Percentiles rank a stretch among this genome's conserved stretches.
These are phyloP conservation scores for Styela plicata DNA, from an alignment of 23 tunicate genomes.

Conservation along the genomic window DNA sequence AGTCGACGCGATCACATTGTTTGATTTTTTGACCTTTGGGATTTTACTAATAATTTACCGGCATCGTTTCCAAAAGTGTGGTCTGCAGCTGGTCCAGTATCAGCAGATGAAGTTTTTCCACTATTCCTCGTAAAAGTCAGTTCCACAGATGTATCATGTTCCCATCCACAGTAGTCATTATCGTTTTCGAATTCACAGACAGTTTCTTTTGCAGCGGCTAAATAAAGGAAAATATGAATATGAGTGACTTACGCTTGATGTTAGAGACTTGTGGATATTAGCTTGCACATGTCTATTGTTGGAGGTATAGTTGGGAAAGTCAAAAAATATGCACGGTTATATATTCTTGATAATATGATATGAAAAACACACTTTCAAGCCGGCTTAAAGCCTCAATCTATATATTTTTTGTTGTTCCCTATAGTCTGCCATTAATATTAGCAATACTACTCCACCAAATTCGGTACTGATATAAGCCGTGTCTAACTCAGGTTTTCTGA, in stretches of 20 bases:
- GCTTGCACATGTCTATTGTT: not conserved
- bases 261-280: too few species aligned
- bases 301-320: not conserved
- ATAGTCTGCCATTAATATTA: too few species aligned
- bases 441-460: too few species aligned
- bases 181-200: conserved; percentile 68
- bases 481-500: too few species aligned
- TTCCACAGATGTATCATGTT: conserved; percentile 42
- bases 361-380: too few species aligned
- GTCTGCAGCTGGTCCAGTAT: conserved; percentile 71
- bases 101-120: conserved; percentile 52
- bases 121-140: conserved; percentile 31
- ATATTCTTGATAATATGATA: too few species aligned
- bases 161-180: conserved; percentile 55
- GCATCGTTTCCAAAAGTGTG: conserved; percentile 59
- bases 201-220: conserved; percentile 1
- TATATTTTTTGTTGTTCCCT: too few species aligned
- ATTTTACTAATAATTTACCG: not conserved
- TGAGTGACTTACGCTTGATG: too few species aligned
- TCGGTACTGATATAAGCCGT: too few species aligned
- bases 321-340: too few species aligned
- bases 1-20: not conserved
- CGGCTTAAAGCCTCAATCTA: too few species aligned
- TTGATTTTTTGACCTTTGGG: not conserved
- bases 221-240: too few species aligned